Evolutionary conservation across 2,888 invertebrate species (phyloP).

Genomic region (Sclerodermus sp.): DNA sequence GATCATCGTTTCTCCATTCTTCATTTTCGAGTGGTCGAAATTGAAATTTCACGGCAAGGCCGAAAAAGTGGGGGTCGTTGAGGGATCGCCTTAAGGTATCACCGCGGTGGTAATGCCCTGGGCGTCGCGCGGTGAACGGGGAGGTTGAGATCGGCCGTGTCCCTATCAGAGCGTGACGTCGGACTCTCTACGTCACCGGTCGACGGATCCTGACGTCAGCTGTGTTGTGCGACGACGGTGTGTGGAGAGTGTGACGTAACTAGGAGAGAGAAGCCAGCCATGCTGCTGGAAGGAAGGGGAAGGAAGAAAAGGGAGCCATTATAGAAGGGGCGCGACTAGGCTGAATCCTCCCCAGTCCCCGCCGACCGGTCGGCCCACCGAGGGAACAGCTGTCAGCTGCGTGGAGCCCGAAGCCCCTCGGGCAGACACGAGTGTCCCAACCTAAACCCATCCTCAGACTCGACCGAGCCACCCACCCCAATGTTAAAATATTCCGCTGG

Average conservation of each 20-base stretch:
- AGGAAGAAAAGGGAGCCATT: conserved; percentile 59
- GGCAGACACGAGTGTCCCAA: conserved; percentile 25
- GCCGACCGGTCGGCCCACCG: conserved; percentile 57
- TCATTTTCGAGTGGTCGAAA: no score
- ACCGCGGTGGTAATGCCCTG: no score
- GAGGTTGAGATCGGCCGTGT: background rate
- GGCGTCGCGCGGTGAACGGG: background rate
- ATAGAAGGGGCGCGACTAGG: conserved; percentile 59
- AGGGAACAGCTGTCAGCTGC: conserved; percentile 58
- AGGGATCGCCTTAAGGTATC: no score
- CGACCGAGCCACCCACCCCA: conserved; percentile 50
- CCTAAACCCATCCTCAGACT: conserved; percentile 31
- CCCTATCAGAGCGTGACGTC: no score
- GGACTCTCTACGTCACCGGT: background rate
- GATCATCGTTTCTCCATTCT: no score
- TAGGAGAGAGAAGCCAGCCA: conserved; percentile 44
- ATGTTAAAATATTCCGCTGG: conserved; percentile 56
- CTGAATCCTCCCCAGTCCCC: conserved; percentile 55
- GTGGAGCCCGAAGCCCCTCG: conserved; percentile 38
- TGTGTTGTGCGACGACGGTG: background rate
- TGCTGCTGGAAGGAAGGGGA: conserved; percentile 51
- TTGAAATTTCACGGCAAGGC: no score
- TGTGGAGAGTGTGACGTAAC: conserved; percentile 8
- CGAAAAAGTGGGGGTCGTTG: no score
- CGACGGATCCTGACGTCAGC: background rate